Conservation (phyloP, 2,888 invertebrate genomes). For the Sminthurinus aureus region DNA sequence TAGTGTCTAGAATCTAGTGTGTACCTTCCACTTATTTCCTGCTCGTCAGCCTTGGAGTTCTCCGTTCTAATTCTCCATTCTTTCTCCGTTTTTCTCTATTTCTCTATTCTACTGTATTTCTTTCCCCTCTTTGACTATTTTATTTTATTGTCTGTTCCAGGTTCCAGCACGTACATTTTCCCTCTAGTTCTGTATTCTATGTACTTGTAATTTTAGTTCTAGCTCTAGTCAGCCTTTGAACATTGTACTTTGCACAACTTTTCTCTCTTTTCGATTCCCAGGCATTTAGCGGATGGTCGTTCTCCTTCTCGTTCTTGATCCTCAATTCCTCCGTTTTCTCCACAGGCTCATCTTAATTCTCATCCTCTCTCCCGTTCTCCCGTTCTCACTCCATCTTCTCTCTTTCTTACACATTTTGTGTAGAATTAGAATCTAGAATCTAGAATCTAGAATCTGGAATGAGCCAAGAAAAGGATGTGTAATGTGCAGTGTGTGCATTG, state of each 20-base stretch:
- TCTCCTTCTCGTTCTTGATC: neutral
- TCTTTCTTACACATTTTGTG: neutral
- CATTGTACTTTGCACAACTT: neutral
- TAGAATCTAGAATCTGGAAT: too few species aligned
- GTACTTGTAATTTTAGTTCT: neutral
- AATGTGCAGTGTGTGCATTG: too few species aligned
- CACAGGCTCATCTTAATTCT: neutral
- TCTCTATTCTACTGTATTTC: neutral
- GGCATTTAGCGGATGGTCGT: neutral
- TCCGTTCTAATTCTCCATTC: neutral
- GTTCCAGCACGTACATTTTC: neutral
- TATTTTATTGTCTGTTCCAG: neutral
- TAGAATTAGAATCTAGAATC: too few species aligned
- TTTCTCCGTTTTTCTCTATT: neutral
- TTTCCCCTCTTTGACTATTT: neutral
- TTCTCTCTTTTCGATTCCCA: neutral
- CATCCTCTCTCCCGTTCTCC: neutral
- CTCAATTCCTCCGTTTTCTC: neutral
- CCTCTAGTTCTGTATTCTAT: neutral
- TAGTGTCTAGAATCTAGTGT: too few species aligned
- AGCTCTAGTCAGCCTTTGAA: neutral
- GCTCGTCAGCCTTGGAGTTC: neutral
- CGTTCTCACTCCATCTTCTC: neutral
- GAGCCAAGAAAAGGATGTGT: too few species aligned
- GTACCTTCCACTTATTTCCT: neutral